These are phyloP conservation scores for Dasysyrphus albostriatus DNA, from an alignment of 2,888 invertebrate genomes.

Conservation along the genomic window DNA sequence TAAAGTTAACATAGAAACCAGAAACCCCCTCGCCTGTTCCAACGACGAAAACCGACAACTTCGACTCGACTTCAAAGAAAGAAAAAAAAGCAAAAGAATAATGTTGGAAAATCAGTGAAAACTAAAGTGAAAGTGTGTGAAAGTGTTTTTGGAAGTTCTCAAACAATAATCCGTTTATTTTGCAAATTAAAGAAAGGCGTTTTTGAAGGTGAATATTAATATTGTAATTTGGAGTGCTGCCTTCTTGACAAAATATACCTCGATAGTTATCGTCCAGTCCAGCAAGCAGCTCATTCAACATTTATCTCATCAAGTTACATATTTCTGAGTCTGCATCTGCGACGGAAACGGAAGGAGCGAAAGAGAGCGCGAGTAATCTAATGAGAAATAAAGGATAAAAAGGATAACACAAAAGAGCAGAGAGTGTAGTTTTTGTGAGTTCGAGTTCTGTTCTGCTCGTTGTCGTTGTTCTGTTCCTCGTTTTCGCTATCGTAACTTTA, in stretches of 20 bases:
- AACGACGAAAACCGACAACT: slow-evolving; percentile 38
- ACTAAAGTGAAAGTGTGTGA: slow-evolving; percentile 73
- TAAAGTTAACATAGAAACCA: slow-evolving; percentile 59
- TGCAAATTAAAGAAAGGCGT: slow-evolving; percentile 19
- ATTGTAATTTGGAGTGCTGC: slow-evolving; percentile 40
- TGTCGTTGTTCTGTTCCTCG: slow-evolving; percentile 38
- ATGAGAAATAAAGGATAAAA: slow-evolving; percentile 73
- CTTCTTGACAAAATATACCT: slow-evolving; percentile 27
- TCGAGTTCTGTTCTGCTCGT: slow-evolving; percentile 38
- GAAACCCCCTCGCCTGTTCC: slow-evolving; percentile 14
- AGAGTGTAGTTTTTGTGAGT: slow-evolving; percentile 69
- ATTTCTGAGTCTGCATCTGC: slow-evolving; percentile 58
- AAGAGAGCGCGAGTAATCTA: slow-evolving; percentile 64
- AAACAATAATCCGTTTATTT: slow-evolving; percentile 9
- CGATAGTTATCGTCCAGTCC: slow-evolving; percentile 47
- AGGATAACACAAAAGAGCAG: slow-evolving; percentile 67
- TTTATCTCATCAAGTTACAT: slow-evolving; percentile 52
- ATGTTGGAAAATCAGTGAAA: slow-evolving; percentile 61
- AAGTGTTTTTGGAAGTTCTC: slow-evolving; percentile 48
- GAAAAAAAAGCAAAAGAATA: slow-evolving; percentile 25
- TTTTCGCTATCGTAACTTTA: slow-evolving; percentile 52
- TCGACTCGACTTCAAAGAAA: slow-evolving; percentile 33
- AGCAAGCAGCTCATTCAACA: slow-evolving; percentile 51
- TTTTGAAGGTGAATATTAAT: slow-evolving; percentile 32
- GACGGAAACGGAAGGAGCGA: slow-evolving; percentile 44